A percentile compares a stretch with the other conserved stretches of the same genome.
These are phyloP conservation scores for Pygocentrus nattereri DNA, from an alignment of 2,797 vertebrate species.

Conservation along the genomic window DNA sequence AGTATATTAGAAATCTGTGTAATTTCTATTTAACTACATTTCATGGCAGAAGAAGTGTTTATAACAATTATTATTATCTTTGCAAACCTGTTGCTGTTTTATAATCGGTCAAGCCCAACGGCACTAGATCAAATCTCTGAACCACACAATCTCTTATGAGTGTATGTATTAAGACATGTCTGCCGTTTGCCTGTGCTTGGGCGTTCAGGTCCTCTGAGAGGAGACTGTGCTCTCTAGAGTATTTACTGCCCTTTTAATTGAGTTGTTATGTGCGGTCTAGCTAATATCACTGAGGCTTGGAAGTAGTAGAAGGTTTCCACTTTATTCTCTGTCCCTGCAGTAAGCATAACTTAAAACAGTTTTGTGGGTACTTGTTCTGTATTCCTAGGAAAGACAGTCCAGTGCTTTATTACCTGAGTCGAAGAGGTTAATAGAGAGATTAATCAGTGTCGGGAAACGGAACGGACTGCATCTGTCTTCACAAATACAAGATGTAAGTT, in stretches of 20 bases:
- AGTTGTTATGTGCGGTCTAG: conserved; percentile 31
- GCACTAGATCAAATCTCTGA: not conserved
- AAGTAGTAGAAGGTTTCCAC: conserved; percentile 8
- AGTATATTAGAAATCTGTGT: not conserved
- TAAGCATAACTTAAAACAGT: too few relatives aligned
- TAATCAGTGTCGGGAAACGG: conserved; percentile 86
- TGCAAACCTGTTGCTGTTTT: not conserved
- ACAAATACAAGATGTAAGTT: conserved; percentile 84
- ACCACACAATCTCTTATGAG: not conserved
- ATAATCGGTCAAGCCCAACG: not conserved
- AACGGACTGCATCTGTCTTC: conserved; percentile 90
- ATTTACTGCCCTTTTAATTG: conserved; percentile 52
- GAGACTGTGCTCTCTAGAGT: not conserved
- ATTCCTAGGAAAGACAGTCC: conserved; percentile 82
- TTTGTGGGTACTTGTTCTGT: not conserved
- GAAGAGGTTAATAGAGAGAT: conserved; percentile 87
- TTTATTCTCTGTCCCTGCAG: not conserved
- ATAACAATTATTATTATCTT: not conserved
- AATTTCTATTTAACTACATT: too few relatives aligned
- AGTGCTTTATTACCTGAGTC: conserved; percentile 83
- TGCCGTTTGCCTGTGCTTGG: not conserved
- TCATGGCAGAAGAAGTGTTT: too few relatives aligned
- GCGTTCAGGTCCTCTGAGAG: not conserved
- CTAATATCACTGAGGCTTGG: not conserved
- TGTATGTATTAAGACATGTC: not conserved